phyloP scores from a whole-genome alignment of 2,888 invertebrate genomes.

The Heliconius hortense region DNA sequence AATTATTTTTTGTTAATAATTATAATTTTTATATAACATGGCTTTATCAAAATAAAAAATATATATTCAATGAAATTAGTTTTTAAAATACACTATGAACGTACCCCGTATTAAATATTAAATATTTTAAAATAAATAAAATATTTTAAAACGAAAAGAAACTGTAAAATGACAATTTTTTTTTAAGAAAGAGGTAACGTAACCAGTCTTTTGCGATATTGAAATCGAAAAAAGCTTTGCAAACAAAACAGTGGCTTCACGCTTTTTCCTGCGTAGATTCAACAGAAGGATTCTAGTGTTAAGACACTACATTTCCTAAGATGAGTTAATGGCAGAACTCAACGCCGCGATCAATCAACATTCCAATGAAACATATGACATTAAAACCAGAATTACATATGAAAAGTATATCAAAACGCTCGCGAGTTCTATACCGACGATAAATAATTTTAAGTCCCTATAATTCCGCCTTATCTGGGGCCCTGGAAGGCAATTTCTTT shows the following conservation, averaged over 20 bases:
- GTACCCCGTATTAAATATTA: no score
- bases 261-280: not conserved
- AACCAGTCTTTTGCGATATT: no score
- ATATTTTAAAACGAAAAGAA: no score
- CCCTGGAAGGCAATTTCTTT: constrained; percentile 62
- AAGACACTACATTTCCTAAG: not conserved
- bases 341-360: not conserved
- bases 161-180: no score
- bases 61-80: not conserved
- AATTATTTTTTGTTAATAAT: no score
- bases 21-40: no score
- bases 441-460: constrained; percentile 57
- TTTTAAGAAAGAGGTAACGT: no score
- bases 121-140: no score
- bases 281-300: not conserved
- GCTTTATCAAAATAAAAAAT: not conserved
- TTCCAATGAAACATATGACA: not conserved
- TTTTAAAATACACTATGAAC: no score
- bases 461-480: constrained; percentile 59
- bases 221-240: no score
- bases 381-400: not conserved
- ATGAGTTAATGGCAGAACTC: not conserved
- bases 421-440: constrained; percentile 34
- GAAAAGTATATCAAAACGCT: constrained; percentile 9
- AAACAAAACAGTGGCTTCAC: no score